Conservation (phyloP, 2,797 vertebrate species). For the Spea hammondii region DNA sequence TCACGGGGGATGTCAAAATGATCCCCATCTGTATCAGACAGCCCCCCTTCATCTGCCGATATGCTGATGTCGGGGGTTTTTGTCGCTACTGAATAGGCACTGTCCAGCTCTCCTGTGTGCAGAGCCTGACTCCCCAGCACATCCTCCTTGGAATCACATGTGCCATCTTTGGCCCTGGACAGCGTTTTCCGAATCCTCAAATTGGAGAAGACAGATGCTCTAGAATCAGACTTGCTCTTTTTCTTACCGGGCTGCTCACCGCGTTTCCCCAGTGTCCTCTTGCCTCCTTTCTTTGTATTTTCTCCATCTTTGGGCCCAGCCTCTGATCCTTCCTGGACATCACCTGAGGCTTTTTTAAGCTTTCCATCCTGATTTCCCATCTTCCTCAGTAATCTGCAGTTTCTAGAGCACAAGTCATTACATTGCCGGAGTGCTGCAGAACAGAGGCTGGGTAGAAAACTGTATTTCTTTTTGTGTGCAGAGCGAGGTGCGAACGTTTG, state of each 20-base stretch:
- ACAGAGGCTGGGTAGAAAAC: conserved; percentile 57
- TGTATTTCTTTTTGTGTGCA: conserved; percentile 67
- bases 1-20: conserved; percentile 66
- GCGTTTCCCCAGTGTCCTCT: conserved; percentile 77
- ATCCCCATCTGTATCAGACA: conserved; percentile 79
- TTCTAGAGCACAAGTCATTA: conserved; percentile 76
- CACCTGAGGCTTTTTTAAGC: conserved; percentile 80
- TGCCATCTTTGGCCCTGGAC: conserved; percentile 75
- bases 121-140: conserved; percentile 72
- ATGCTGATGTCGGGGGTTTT: conserved; percentile 86
- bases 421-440: conserved; percentile 53
- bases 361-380: conserved; percentile 98
- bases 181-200: conserved; percentile 88
- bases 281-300: conserved; percentile 79
- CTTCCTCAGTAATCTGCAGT: conserved; percentile 65
- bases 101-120: conserved; percentile 80
- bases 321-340: conserved; percentile 77
- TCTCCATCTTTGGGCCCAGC: conserved; percentile 80
- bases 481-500: conserved; percentile 67
- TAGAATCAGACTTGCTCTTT: conserved; percentile 85
- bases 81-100: conserved; percentile 68
- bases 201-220: conserved; percentile 89
- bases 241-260: conserved; percentile 77
- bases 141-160: conserved; percentile 83
- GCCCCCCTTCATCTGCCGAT: conserved; percentile 81